These are phyloP conservation scores for Ornithoptera priamus DNA, from an alignment of 2,888 invertebrate species.

Conservation along the genomic window DNA sequence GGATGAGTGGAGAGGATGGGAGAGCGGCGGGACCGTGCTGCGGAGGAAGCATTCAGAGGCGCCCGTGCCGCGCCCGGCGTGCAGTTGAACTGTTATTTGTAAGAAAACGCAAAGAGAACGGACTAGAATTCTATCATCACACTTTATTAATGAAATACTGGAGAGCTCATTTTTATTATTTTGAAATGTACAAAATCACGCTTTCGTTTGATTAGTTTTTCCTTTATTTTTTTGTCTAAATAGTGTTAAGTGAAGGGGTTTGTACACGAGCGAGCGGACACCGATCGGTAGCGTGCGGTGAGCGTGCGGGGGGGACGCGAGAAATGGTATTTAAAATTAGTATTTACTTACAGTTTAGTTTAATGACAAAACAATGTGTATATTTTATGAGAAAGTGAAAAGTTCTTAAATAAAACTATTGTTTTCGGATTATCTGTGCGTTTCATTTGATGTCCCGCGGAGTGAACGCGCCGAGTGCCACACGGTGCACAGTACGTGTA, in stretches of 20 bases:
- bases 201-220: constrained; percentile 71
- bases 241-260: constrained; percentile 73
- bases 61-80: constrained; percentile 52
- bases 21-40: not conserved
- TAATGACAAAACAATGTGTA: constrained; percentile 80
- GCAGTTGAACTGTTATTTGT: constrained; percentile 70
- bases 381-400: constrained; percentile 80
- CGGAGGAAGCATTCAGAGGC: constrained; percentile 58
- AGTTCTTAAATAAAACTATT: constrained; percentile 81
- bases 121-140: constrained; percentile 76
- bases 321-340: constrained; percentile 79
- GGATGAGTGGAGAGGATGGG: not conserved
- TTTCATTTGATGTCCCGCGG: constrained; percentile 60
- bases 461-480: too few species aligned
- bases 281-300: constrained; percentile 42
- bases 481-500: too few species aligned
- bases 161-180: constrained; percentile 58
- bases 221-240: constrained; percentile 67
- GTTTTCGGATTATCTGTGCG: constrained; percentile 78
- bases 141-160: constrained; percentile 65
- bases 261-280: constrained; percentile 64
- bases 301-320: constrained; percentile 47
- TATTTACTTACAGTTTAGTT: constrained; percentile 81
- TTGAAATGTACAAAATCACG: constrained; percentile 79
- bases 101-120: constrained; percentile 73